phyloP scores from a whole-genome alignment of 2,113 vertebrate species.

The Labeo catla region DNA sequence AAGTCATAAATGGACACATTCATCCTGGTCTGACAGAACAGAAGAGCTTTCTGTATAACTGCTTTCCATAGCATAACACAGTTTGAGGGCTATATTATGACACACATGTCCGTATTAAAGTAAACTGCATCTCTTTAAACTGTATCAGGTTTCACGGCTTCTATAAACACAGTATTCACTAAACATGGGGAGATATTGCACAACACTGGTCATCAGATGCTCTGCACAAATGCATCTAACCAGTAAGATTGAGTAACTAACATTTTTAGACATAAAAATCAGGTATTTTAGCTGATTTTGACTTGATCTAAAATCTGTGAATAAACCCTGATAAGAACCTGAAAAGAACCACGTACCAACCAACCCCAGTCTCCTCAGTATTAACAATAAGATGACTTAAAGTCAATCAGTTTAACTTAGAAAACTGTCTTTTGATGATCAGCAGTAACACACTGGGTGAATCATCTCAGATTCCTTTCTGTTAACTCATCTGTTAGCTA shows the following conservation, averaged over 20 bases:
- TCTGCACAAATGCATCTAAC: background rate
- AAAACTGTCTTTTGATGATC: background rate
- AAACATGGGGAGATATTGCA: background rate
- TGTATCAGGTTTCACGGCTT: conserved; percentile 28
- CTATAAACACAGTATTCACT: background rate
- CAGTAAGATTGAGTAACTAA: background rate
- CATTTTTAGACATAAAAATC: background rate
- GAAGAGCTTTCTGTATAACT: conserved; percentile 24
- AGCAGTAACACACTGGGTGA: background rate
- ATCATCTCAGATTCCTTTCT: background rate
- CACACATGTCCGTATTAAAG: background rate
- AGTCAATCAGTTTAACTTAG: too few relatives aligned
- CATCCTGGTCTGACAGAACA: conserved; percentile 27
- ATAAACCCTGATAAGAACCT: background rate
- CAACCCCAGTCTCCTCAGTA: background rate
- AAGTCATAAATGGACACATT: conserved; percentile 35
- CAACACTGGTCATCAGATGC: background rate
- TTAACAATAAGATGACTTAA: background rate
- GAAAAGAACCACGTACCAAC: background rate
- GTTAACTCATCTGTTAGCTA: background rate
- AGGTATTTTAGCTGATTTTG: background rate
- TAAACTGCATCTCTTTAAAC: conserved; percentile 25
- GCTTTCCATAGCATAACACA: conserved; percentile 23
- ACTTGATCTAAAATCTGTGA: background rate
- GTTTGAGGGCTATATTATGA: conserved; percentile 28